phyloP scores from a whole-genome alignment of 64 coral and sea anemone species.

The Montipora cactus region DNA sequence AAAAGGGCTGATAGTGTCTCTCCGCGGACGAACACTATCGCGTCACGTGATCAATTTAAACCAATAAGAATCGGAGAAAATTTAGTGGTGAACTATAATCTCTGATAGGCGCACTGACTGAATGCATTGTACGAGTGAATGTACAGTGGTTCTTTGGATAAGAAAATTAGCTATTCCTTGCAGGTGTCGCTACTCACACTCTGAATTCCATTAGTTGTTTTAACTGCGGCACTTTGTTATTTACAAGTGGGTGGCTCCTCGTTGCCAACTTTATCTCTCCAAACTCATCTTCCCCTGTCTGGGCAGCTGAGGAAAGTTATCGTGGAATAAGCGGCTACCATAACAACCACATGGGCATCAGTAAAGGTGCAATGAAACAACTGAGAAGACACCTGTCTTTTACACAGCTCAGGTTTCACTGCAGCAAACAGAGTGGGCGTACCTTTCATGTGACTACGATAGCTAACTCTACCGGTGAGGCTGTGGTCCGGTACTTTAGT shows the following conservation, averaged over 20 bases:
- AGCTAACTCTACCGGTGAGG: conserved; percentile 11
- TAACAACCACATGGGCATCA: conserved; percentile 21
- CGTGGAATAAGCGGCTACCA: conserved; percentile 39
- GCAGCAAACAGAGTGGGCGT: conserved; percentile 31
- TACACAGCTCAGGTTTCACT: conserved; percentile 55
- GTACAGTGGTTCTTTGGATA: too few species aligned
- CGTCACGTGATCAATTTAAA: too few species aligned
- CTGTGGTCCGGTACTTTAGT: conserved; percentile 28
- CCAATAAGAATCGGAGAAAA: too few species aligned
- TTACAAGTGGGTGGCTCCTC: conserved; percentile 39
- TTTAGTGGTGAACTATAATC: too few species aligned
- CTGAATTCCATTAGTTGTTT: too few species aligned
- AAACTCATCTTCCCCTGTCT: background rate
- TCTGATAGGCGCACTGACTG: too few species aligned
- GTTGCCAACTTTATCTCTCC: background rate
- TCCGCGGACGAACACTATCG: too few species aligned
- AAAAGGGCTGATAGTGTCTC: too few species aligned
- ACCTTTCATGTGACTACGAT: conserved; percentile 35
- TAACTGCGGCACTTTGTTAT: background rate
- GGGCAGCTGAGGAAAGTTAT: background rate
- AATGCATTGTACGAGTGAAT: too few species aligned
- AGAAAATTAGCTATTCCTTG: too few species aligned
- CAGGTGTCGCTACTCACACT: too few species aligned
- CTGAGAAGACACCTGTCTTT: background rate
- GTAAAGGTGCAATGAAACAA: background rate